These are phyloP conservation scores for Trichopoda pennipes DNA, from an alignment of 2,888 invertebrate species.

Conservation along the genomic window DNA sequence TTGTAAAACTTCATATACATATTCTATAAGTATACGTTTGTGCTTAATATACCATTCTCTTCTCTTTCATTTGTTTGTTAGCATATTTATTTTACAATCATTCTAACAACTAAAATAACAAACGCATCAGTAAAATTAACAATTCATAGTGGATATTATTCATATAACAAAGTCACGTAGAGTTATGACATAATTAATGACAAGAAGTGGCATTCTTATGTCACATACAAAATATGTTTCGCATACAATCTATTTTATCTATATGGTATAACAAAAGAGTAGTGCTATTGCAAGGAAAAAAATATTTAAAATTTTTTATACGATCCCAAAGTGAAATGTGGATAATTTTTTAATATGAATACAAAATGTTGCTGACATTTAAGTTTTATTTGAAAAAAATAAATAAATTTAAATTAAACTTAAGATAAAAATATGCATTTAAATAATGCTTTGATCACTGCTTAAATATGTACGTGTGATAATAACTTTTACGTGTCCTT, in stretches of 20 bases:
- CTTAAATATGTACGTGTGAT: not conserved
- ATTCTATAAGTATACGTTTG: not conserved
- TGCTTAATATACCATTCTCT: not conserved
- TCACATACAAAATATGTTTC: not conserved
- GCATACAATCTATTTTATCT: too few relatives aligned
- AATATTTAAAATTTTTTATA: too few relatives aligned
- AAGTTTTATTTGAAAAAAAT: too few relatives aligned
- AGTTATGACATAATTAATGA: conserved; percentile 33
- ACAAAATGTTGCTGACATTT: too few relatives aligned
- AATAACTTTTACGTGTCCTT: not conserved
- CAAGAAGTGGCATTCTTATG: conserved; percentile 53
- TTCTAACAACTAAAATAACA: conserved; percentile 4
- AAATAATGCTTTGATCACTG: too few relatives aligned
- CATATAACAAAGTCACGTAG: not conserved
- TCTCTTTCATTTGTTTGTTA: conserved; percentile 3
- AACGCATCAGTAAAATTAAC: conserved; percentile 12
- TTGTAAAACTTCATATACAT: too few relatives aligned
- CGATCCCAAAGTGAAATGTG: too few relatives aligned
- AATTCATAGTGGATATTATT: conserved; percentile 19
- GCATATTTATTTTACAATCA: conserved; percentile 29
- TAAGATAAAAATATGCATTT: too few relatives aligned
- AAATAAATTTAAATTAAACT: too few relatives aligned
- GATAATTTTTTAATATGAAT: too few relatives aligned
- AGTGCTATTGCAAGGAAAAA: not conserved
- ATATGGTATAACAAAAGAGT: not conserved